Percentiles rank a stretch among this genome's conserved stretches.
These are phyloP conservation scores for Sympetrum striolatum DNA, from an alignment of 2,888 invertebrate genomes.

Conservation along the genomic window DNA sequence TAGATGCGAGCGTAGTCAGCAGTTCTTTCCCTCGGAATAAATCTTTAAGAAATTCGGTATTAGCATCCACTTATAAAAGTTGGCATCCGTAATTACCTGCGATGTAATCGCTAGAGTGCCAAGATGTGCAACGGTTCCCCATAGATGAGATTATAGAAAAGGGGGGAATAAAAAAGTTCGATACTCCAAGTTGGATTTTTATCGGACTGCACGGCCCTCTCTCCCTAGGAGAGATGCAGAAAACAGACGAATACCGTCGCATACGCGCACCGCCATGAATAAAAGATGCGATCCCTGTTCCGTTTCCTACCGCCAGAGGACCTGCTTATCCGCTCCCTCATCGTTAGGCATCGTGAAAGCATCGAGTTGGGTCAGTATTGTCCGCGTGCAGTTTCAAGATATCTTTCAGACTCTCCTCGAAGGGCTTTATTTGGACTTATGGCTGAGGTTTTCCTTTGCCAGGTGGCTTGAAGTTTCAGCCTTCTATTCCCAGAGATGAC, in stretches of 20 bases:
- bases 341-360: conserved; percentile 22
- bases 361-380: background rate
- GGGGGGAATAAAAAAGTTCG: background rate
- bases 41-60: too few relatives aligned
- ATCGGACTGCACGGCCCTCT: background rate
- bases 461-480: conserved; percentile 5
- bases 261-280: conserved; percentile 28
- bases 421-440: conserved; percentile 23
- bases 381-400: conserved; percentile 4
- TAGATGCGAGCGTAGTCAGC: too few relatives aligned
- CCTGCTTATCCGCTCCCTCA: conserved; percentile 17
- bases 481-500: background rate
- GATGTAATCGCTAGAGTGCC: background rate
- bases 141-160: background rate
- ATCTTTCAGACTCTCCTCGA: background rate
- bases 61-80: background rate
- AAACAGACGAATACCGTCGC: conserved; percentile 39
- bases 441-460: background rate
- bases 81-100: background rate
- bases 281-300: conserved; percentile 39
- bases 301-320: conserved; percentile 28
- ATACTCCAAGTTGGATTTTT: background rate
- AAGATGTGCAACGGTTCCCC: background rate
- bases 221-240: conserved; percentile 11
- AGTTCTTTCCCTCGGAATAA: too few relatives aligned